phyloP scores from a whole-genome alignment of 64 coral and sea anemone genomes.

The Hydrozoanthus tunicans region DNA sequence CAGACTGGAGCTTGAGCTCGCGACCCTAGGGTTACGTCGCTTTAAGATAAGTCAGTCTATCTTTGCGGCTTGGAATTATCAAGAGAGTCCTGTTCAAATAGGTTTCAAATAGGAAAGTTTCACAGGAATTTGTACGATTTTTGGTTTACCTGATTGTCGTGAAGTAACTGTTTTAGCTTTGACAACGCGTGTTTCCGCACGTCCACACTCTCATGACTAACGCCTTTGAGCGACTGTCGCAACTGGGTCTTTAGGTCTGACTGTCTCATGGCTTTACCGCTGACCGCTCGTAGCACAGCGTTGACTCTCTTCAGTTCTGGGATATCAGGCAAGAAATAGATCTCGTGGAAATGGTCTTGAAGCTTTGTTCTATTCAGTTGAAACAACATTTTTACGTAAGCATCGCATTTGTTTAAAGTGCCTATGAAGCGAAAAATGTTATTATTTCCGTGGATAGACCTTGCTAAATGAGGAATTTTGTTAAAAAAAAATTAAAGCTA shows the following conservation, averaged over 20 bases:
- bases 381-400: background rate
- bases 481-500: no score
- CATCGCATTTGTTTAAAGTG: no score
- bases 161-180: constrained; percentile 92
- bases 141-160: constrained; percentile 86
- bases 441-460: no score
- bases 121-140: no score
- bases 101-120: no score
- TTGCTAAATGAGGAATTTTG: no score
- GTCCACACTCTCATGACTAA: constrained; percentile 87
- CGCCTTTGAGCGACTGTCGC: constrained; percentile 76
- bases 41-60: no score
- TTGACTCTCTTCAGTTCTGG: constrained; percentile 77
- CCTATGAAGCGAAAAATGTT: no score
- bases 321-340: constrained; percentile 88
- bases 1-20: no score
- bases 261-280: constrained; percentile 50
- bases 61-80: no score
- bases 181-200: constrained; percentile 86
- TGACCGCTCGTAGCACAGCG: constrained; percentile 54
- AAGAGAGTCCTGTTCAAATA: no score
- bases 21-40: no score
- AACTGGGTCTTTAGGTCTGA: constrained; percentile 73
- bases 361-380: constrained; percentile 9
- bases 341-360: constrained; percentile 87